Conservation (phyloP, 2,888 invertebrate genomes). For the Cataglyphis albicans region DNA sequence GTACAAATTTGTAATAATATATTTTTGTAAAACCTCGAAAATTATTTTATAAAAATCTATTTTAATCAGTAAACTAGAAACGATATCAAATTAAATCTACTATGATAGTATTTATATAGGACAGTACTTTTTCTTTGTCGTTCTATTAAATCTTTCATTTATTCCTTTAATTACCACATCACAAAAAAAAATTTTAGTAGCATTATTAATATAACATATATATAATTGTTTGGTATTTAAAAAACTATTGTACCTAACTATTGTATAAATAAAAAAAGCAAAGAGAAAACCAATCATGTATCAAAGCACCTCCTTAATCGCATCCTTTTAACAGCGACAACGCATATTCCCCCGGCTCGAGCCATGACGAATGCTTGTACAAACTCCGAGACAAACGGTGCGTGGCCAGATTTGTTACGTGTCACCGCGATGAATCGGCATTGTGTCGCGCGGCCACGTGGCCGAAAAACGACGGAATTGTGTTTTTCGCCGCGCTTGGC, state of each 20-base stretch:
- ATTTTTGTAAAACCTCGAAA: neutral
- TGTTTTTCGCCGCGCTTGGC: constrained; percentile 71
- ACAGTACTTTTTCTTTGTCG: constrained; percentile 34
- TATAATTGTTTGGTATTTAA: constrained; percentile 34
- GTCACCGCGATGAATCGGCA: constrained; percentile 75
- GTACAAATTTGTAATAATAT: constrained; percentile 13
- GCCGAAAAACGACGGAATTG: constrained; percentile 77
- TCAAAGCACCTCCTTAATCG: constrained; percentile 35
- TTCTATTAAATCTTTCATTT: constrained; percentile 10
- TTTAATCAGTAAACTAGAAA: constrained; percentile 59
- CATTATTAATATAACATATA: neutral
- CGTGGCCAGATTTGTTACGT: constrained; percentile 78
- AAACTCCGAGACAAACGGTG: constrained; percentile 71
- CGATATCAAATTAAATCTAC: constrained; percentile 32
- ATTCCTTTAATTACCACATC: constrained; percentile 53
- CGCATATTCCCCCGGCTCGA: constrained; percentile 52
- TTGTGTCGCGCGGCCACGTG: constrained; percentile 83
- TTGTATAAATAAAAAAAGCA: neutral
- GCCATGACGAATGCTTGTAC: constrained; percentile 78
- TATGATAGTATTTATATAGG: constrained; percentile 66
- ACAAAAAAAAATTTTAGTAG: constrained; percentile 13
- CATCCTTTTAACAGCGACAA: constrained; percentile 43
- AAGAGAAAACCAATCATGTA: constrained; percentile 21
- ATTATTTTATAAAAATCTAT: constrained; percentile 59
- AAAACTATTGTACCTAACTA: constrained; percentile 49